phyloP scores from a whole-genome alignment of 2,797 vertebrate genomes.

The Halcyon chelicuti region DNA sequence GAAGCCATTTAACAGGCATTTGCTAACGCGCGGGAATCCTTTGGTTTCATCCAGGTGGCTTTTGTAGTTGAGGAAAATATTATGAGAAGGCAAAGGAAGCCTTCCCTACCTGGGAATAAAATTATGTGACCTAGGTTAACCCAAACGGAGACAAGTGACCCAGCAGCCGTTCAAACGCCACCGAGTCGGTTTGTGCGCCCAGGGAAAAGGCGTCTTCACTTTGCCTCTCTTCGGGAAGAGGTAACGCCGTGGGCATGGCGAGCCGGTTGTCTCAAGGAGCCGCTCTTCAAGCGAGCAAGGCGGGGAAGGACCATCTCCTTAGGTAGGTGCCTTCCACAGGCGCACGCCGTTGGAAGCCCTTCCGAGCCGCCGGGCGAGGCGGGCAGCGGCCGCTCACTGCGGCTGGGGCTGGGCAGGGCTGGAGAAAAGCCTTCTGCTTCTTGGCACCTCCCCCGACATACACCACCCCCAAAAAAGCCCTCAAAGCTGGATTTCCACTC shows the following conservation, averaged over 20 bases:
- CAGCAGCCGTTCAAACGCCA: neutral
- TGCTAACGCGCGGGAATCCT: constrained; percentile 52
- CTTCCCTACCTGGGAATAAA: constrained; percentile 47
- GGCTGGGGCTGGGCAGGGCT: neutral
- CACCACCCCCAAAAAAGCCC: too few species aligned
- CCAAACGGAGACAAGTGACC: neutral
- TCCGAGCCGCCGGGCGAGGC: accelerated
- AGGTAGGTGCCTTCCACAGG: neutral
- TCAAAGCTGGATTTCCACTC: neutral
- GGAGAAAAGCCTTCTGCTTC: neutral
- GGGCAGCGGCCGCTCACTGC: neutral
- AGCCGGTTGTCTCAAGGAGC: neutral
- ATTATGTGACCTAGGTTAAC: neutral
- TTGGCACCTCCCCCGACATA: neutral
- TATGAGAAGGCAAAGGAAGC: constrained; percentile 35
- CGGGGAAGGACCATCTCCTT: neutral
- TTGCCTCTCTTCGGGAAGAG: neutral
- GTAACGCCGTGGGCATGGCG: neutral
- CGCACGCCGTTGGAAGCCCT: neutral
- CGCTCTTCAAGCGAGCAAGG: neutral
- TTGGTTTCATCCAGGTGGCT: constrained; percentile 60
- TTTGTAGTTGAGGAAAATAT: constrained; percentile 15
- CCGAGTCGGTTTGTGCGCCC: neutral
- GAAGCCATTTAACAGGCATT: constrained; percentile 78
- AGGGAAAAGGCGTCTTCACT: neutral